phyloP scores from a whole-genome alignment of 2,113 vertebrate species.

The Dascyllus trimaculatus region DNA sequence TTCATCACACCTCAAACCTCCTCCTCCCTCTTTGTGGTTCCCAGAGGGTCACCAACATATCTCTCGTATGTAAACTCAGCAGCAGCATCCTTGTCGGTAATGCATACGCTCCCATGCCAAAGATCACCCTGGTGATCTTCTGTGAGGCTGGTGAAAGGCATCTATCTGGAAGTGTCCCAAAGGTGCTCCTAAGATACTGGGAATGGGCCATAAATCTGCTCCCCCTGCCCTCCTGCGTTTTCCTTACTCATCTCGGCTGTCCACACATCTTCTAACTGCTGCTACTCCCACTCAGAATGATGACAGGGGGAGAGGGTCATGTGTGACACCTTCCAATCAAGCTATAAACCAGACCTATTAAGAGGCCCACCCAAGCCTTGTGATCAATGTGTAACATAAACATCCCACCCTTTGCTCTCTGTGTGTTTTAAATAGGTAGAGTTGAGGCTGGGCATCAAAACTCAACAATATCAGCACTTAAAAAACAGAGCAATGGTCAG shows the following conservation, averaged over 20 bases:
- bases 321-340: conserved; percentile 60
- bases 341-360: conserved; percentile 63
- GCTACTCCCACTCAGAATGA: conserved; percentile 61
- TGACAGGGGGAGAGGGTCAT: conserved; percentile 61
- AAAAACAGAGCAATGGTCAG: no score
- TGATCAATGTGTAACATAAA: conserved; percentile 42
- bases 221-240: conserved; percentile 2
- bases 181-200: conserved; percentile 51
- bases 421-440: conserved; percentile 9
- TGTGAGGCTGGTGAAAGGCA: conserved; percentile 32
- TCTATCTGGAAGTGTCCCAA: conserved; percentile 32
- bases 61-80: conserved; percentile 55
- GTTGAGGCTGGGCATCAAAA: neutral
- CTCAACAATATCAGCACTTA: neutral
- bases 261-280: conserved; percentile 12
- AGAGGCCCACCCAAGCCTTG: conserved; percentile 51
- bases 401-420: conserved; percentile 43
- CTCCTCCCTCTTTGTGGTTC: conserved; percentile 19
- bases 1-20: neutral
- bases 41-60: conserved; percentile 31
- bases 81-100: conserved; percentile 39
- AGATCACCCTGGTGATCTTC: conserved; percentile 54
- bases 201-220: conserved; percentile 66
- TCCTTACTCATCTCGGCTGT: conserved; percentile 49
- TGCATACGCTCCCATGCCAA: conserved; percentile 48